Evolutionary conservation across 1,140 invertebrate genomes (phyloP).

Genomic region (Pomacea maculata): DNA sequence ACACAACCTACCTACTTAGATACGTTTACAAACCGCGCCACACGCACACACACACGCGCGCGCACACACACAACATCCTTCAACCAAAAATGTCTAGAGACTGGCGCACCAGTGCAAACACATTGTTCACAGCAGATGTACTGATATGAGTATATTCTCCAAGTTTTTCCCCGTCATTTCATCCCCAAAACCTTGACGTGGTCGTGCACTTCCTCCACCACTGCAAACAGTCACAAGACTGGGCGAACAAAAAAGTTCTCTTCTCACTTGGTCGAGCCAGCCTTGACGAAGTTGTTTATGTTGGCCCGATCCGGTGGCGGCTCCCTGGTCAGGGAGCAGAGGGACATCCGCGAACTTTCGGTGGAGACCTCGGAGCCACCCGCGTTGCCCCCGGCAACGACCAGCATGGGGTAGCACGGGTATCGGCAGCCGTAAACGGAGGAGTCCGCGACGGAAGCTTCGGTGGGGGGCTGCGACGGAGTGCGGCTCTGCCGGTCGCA

Average conservation of each 20-base stretch:
- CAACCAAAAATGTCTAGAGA: neutral
- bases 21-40: neutral
- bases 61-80: neutral
- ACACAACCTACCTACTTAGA: neutral
- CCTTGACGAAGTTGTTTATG: slow-evolving; percentile 32
- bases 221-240: neutral
- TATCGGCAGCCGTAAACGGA: slow-evolving; percentile 18
- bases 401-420: slow-evolving; percentile 9
- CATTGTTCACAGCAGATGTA: neutral
- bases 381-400: neutral
- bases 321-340: neutral
- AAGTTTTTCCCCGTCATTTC: neutral
- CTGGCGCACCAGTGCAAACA: neutral
- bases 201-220: neutral
- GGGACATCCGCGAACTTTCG: slow-evolving; percentile 12
- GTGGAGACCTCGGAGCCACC: neutral
- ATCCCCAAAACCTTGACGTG: neutral
- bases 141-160: neutral
- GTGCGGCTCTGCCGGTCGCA: neutral
- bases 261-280: slow-evolving; percentile 8
- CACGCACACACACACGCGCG: slow-evolving; percentile 1
- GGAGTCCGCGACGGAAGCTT: neutral
- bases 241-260: neutral
- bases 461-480: neutral
- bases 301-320: slow-evolving; percentile 22